phyloP scores from a whole-genome alignment of 2,113 vertebrate genomes.

The Gambusia affinis region DNA sequence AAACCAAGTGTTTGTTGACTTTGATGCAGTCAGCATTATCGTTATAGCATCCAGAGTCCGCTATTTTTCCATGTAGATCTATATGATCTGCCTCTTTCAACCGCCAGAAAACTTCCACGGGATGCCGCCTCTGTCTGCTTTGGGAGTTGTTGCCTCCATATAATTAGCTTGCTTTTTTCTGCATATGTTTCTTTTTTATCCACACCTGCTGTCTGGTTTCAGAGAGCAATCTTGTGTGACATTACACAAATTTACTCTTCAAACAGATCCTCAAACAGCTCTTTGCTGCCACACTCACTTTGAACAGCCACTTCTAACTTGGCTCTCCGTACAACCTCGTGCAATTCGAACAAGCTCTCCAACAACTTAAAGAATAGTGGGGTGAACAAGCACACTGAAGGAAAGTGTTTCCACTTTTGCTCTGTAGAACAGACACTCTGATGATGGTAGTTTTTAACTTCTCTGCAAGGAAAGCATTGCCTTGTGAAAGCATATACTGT shows the following conservation, averaged over 20 bases:
- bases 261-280: conserved; percentile 44
- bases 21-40: conserved; percentile 13
- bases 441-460: conserved; percentile 27
- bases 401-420: conserved; percentile 12
- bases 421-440: conserved; percentile 19
- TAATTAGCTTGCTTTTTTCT: conserved; percentile 10
- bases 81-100: conserved; percentile 58
- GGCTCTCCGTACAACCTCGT: conserved; percentile 23
- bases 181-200: conserved; percentile 16
- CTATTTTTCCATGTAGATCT: conserved; percentile 30
- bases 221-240: conserved; percentile 17
- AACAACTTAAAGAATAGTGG: conserved; percentile 28
- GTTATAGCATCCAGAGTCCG: neutral
- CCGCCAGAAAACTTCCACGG: conserved; percentile 41
- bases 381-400: conserved; percentile 8
- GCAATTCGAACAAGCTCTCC: conserved; percentile 39
- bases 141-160: conserved; percentile 38
- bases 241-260: conserved; percentile 51
- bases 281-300: conserved; percentile 40
- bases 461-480: neutral
- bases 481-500: too few relatives aligned
- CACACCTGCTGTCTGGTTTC: conserved; percentile 25
- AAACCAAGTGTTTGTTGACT: conserved; percentile 25
- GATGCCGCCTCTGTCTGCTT: conserved; percentile 27
- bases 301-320: conserved; percentile 46